Evolutionary conservation across 2,888 invertebrate species (phyloP).

Genomic region (Capitulum mitella): DNA sequence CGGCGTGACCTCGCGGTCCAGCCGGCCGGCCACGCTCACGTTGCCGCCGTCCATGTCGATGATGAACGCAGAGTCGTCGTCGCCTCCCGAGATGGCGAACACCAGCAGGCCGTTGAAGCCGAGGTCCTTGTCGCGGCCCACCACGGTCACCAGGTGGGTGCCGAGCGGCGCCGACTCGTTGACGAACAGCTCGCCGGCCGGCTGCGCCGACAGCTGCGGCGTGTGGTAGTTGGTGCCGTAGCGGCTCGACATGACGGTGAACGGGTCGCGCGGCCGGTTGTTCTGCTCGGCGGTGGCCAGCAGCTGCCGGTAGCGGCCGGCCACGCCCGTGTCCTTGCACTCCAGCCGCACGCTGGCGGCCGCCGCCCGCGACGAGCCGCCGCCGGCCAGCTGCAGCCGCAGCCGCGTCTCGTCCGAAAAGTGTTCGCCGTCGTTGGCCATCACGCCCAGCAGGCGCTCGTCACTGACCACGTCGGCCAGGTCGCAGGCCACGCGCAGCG

Average conservation of each 20-base stretch:
- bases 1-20: constrained; percentile 78
- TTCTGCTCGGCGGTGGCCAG: constrained; percentile 71
- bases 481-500: constrained; percentile 74
- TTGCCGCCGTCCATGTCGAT: constrained; percentile 80
- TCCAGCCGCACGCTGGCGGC: constrained; percentile 53
- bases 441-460: constrained; percentile 68
- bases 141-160: constrained; percentile 41
- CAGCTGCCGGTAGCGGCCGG: constrained; percentile 67
- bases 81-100: constrained; percentile 77
- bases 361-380: constrained; percentile 42
- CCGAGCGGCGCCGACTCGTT: constrained; percentile 78
- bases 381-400: constrained; percentile 61
- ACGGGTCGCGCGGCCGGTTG: constrained; percentile 46
- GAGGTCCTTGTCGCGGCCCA: constrained; percentile 51
- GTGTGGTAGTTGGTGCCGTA: constrained; percentile 79
- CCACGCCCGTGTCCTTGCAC: constrained; percentile 79
- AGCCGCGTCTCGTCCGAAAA: constrained; percentile 78
- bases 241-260: constrained; percentile 52
- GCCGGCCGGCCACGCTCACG: constrained; percentile 71
- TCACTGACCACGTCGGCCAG: constrained; percentile 60
- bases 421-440: constrained; percentile 87
- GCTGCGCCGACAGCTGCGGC: constrained; percentile 70
- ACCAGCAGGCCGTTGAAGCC: constrained; percentile 87
- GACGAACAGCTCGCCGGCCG: constrained; percentile 71
- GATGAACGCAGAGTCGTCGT: constrained; percentile 71